Conservation (phyloP, 2,888 invertebrate genomes). For the Acanthosepion esculentum region DNA sequence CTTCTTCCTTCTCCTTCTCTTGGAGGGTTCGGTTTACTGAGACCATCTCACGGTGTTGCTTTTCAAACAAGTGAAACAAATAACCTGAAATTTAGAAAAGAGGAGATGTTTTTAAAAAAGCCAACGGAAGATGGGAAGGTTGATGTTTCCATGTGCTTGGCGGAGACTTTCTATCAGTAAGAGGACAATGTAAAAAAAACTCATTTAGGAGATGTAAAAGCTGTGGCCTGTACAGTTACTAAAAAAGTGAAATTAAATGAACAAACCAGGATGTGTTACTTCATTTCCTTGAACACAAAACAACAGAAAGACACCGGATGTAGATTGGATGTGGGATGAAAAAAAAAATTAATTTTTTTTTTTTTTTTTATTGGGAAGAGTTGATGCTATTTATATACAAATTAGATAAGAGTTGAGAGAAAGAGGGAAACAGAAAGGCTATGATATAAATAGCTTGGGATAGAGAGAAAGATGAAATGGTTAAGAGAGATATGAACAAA, state of each 20-base stretch:
- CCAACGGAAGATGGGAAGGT: no score
- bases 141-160: no score
- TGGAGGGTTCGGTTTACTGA: not conserved
- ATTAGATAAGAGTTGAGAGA: no score
- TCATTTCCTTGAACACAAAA: no score
- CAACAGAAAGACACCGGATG: no score
- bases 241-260: not conserved
- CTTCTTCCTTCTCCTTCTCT: not conserved
- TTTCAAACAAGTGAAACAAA: not conserved
- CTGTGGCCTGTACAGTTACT: no score
- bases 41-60: not conserved
- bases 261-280: not conserved
- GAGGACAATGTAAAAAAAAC: no score
- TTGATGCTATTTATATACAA: no score
- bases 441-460: no score
- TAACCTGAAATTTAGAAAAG: not conserved
- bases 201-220: no score
- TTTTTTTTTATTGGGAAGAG: not conserved
- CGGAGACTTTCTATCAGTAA: no score
- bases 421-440: not conserved
- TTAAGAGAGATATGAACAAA: not conserved
- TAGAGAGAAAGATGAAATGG: not conserved
- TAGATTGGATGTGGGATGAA: not conserved
- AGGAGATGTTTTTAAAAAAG: not conserved
- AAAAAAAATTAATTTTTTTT: not conserved